Base-by-base conservation (phyloP, 1,140 invertebrate genomes). In the Drosophila ogumai region DNA sequence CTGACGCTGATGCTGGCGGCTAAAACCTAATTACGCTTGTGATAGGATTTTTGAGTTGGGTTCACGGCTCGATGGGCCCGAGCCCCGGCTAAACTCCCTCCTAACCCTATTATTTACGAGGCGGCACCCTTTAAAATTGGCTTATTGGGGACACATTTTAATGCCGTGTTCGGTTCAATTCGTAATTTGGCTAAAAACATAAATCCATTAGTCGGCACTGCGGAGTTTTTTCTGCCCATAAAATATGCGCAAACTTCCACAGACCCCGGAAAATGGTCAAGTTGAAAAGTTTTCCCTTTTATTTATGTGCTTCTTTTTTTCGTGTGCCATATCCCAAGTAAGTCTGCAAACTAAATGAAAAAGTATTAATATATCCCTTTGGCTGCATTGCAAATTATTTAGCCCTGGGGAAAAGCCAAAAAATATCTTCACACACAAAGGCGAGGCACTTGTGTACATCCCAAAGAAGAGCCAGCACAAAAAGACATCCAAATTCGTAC, bases 341-440 rank as follows among this genome's bases (percentile, higher is more conserved):
- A 50, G 71, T 73, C 71, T 32, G 71, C 61, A 69, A 87, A 82
- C 79, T 88, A 87, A 87, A 88, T 84, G 84, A 87, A 77, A 87
- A 87, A 84, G 85, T 90, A 87, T 88, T 84, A 90, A 90, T 88
- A 80, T 68, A 72, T 88, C 68, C 85, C 81, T 63, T 76, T 61
- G 32, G 52, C 52, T 65, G 60, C 49, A 74, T 71, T 78, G 60
- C 67, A 61, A 84, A 90, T 84, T 75, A 88, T 88, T 90, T 88
- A 47, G 38, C 85, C 74, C 54, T 36, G 40, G 85, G 81, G 84
- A 74, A 44, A 47, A 47, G 63, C 64, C 36, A 58, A 81, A 58
- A 79, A 69, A 82, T 63, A 67, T 68, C 50, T 64, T 79, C 58
- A 69, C 46, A 86, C 31, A 43, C 46, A 43, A 46, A 61, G 43